A percentile compares a stretch with the other conserved stretches of the same genome.
Evolutionary conservation across 2,888 invertebrate genomes (phyloP).

Genomic region (Pomacea canaliculata): DNA sequence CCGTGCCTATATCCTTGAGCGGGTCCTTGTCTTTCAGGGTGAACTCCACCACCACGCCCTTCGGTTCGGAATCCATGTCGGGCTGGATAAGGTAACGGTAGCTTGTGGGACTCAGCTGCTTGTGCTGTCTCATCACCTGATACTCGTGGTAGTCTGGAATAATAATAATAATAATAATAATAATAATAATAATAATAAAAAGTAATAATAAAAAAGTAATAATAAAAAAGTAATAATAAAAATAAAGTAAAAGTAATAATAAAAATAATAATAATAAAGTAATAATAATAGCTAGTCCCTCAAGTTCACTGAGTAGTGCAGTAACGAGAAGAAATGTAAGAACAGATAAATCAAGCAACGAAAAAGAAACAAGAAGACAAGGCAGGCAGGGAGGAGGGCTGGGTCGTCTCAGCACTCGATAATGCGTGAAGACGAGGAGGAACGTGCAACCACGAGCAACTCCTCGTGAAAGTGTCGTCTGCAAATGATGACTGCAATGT

Average conservation of each 20-base stretch:
- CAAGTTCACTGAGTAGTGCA: neutral
- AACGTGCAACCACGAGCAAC: no score
- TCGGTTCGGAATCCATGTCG: constrained; percentile 12
- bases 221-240: neutral
- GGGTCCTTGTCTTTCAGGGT: constrained; percentile 38
- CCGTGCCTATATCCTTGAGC: constrained; percentile 37
- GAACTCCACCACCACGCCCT: constrained; percentile 14
- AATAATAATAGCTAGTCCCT: neutral
- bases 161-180: neutral
- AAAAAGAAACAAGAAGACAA: no score
- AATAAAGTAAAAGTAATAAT: neutral
- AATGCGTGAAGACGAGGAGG: no score
- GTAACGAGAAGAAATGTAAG: neutral
- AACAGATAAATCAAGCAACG: no score
- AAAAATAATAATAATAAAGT: neutral
- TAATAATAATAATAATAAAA: neutral
- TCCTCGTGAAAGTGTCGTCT: no score
- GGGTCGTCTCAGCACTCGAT: no score
- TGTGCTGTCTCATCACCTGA: constrained; percentile 25
- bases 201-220: neutral
- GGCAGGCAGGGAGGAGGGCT: no score
- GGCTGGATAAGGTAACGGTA: constrained; percentile 18
- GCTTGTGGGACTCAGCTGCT: constrained; percentile 6
- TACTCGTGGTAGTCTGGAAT: constrained; percentile 16
- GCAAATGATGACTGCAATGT: no score